phyloP scores from a whole-genome alignment of 1,140 invertebrate species.

The Pteromalus puparum region DNA sequence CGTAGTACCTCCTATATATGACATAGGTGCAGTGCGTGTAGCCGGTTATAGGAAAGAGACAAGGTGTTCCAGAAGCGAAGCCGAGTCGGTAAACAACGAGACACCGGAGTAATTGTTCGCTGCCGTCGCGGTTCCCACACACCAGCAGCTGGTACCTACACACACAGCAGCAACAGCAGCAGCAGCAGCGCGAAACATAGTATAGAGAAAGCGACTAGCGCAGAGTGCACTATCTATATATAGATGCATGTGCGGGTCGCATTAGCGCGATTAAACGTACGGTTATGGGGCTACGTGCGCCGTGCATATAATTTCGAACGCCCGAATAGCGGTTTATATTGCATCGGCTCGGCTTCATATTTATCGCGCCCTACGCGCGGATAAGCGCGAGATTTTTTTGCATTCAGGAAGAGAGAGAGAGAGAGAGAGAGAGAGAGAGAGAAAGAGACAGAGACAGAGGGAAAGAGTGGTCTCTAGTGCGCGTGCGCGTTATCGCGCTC shows the following conservation, averaged over 20 bases:
- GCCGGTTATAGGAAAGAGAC: conserved; percentile 28
- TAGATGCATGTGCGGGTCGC: background rate
- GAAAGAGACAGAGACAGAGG: no score
- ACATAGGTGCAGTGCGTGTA: background rate
- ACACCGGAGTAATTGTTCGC: conserved; percentile 47
- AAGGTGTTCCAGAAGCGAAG: conserved; percentile 38
- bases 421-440: background rate
- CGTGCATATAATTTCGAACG: conserved; percentile 20
- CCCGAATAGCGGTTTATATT: conserved; percentile 18
- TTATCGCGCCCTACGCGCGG: background rate
- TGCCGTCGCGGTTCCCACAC: conserved; percentile 12
- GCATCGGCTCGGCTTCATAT: background rate
- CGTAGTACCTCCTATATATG: background rate
- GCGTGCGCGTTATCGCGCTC: conserved; percentile 27
- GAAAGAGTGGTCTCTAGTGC: background rate
- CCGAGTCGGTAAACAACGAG: conserved; percentile 36
- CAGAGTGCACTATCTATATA: background rate
- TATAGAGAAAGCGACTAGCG: background rate
- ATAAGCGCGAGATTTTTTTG: background rate
- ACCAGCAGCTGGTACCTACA: background rate
- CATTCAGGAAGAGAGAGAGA: background rate
- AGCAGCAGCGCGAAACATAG: background rate
- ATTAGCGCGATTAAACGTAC: conserved; percentile 31
- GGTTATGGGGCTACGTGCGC: background rate
- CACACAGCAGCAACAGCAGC: conserved; percentile 14